phyloP scores from a whole-genome alignment of 2,113 vertebrate genomes.

The Amia ocellicauda region DNA sequence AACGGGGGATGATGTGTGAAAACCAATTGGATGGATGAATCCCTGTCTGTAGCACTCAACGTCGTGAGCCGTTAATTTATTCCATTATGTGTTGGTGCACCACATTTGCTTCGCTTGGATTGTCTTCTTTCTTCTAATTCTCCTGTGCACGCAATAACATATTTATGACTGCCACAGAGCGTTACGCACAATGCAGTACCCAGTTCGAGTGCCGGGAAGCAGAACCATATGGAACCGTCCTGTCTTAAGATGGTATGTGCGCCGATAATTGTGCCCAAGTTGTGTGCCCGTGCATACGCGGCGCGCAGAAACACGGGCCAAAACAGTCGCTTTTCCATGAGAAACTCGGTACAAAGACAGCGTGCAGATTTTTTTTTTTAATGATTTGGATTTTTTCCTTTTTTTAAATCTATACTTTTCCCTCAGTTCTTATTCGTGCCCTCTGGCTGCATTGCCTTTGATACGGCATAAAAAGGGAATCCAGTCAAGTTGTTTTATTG shows the following conservation, averaged over 20 bases:
- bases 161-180: slow-evolving; percentile 25
- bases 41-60: slow-evolving; percentile 42
- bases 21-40: slow-evolving; percentile 65
- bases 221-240: neutral
- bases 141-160: slow-evolving; percentile 25
- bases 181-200: slow-evolving; percentile 15
- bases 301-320: neutral
- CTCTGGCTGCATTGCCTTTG: slow-evolving; percentile 36
- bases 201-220: slow-evolving; percentile 21
- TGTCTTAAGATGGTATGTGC: neutral
- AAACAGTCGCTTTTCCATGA: neutral
- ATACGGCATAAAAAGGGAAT: slow-evolving; percentile 35
- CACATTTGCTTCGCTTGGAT: slow-evolving; percentile 15
- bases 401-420: slow-evolving; percentile 4
- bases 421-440: slow-evolving; percentile 24
- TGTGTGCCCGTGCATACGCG: neutral
- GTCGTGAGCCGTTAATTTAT: slow-evolving; percentile 72
- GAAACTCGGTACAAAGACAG: neutral
- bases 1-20: slow-evolving; percentile 69
- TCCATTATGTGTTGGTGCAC: slow-evolving; percentile 48
- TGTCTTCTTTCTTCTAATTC: slow-evolving; percentile 16
- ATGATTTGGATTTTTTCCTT: slow-evolving; percentile 12
- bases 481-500: slow-evolving; percentile 38
- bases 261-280: too few relatives aligned
- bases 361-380: neutral